Conservation (phyloP, 2,888 invertebrate genomes). For the Agonopterix alstromeriana region DNA sequence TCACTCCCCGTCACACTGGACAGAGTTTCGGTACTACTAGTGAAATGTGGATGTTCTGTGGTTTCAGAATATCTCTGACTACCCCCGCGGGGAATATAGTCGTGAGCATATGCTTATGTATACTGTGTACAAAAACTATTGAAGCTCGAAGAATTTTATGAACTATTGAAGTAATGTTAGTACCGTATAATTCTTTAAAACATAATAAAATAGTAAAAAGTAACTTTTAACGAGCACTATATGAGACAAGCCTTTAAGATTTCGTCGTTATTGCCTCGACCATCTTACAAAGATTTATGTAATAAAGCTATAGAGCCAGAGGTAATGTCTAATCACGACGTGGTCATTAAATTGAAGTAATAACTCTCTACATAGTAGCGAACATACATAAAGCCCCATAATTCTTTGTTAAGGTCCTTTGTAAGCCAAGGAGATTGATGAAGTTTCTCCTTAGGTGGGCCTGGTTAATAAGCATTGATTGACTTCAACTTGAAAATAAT, state of each 20-base stretch:
- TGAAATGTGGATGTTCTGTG: too few species aligned
- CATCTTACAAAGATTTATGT: conserved; percentile 52
- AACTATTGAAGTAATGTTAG: too few species aligned
- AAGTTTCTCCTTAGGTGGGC: conserved; percentile 67
- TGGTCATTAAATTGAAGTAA: conserved; percentile 67
- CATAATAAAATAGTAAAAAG: too few species aligned
- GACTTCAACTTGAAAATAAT: conserved; percentile 33
- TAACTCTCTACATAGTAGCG: conserved; percentile 72
- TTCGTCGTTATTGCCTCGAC: conserved; percentile 39
- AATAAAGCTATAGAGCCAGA: conserved; percentile 55
- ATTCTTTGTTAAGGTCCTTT: conserved; percentile 66
- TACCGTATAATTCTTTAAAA: too few species aligned
- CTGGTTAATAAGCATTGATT: conserved; percentile 59
- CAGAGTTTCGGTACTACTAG: too few species aligned
- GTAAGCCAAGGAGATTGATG: conserved; percentile 66
- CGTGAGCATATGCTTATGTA: too few species aligned
- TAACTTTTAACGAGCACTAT: conserved; percentile 37
- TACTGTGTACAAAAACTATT: too few species aligned
- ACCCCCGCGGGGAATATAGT: too few species aligned
- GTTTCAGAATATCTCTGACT: too few species aligned
- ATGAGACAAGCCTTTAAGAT: conserved; percentile 33
- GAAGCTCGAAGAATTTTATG: too few species aligned
- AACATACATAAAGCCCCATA: conserved; percentile 58
- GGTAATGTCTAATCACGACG: conserved; percentile 64
- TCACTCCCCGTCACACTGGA: too few species aligned